Evolutionary conservation across 2,888 invertebrate species (phyloP), one percentile per base, ranked within the genome.

Genomic region (Catocala nupta): DNA sequence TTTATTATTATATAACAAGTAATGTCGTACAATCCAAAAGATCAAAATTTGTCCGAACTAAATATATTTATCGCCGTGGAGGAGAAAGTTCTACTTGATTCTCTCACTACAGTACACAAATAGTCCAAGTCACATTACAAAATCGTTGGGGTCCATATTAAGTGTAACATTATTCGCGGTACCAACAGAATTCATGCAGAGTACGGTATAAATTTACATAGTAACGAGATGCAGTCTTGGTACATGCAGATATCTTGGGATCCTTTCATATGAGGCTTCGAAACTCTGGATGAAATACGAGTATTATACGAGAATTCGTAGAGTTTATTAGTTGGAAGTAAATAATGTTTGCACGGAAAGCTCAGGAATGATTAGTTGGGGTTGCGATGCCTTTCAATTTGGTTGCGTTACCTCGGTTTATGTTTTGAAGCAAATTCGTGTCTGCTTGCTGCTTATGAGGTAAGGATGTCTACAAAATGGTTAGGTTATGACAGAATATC

Each of bases 181-280:
- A 74, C 78, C 77, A 58, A 70, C 70, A 78, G 81, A 79, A 83
- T 86, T 81, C 75, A 75, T 75, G 77, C 70, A 73, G 77, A 69
- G 60, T 76, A 52, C 49, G 68, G 81, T 80, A 83, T 85, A 83
- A 78, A 86, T 88, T 87, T 80, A 70, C 83, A 85, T 87, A 64
- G 68, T 82, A 83, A 85, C 78, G 73, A 80, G 75, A 42, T 73
- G 72, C 75, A 75, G 69, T 67, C 71, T 67, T 63, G 58, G 60
- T 49, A 43, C 49, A 60, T 25, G 33, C 42, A 64, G 68, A 73
- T 76, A 74, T 72, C 81, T 75, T 62, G 60, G 59, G 61, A 67
- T 68, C 65, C 70, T 66, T 63, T 63, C 65, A 67, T 73, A 70
- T 59, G 70, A 62, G 63, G 63, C 55, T 65, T 68, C 62, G 61